phyloP scores from a whole-genome alignment of 2,888 invertebrate genomes.

The Harpalus rubripes region DNA sequence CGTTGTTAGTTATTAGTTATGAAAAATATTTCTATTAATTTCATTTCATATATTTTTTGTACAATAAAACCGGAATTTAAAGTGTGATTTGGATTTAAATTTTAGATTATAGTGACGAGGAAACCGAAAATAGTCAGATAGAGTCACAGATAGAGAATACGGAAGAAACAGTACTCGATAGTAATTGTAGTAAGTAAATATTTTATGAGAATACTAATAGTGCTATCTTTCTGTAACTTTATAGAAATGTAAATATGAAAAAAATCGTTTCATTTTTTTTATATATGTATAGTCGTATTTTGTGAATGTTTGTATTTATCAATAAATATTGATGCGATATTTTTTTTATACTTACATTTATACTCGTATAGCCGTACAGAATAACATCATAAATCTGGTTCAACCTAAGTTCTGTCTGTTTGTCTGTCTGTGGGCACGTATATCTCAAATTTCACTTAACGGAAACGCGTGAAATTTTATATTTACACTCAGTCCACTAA shows the following conservation, averaged over 20 bases:
- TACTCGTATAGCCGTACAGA: not conserved
- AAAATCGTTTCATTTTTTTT: not conserved
- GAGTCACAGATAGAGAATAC: not conserved
- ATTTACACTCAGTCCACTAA: not conserved
- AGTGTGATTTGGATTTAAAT: not conserved
- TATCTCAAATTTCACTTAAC: not conserved
- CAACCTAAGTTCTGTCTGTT: not conserved
- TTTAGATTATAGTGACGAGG: not conserved
- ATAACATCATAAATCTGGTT: not conserved
- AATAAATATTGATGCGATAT: not conserved
- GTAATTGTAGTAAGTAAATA: not conserved
- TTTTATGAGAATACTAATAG: not conserved
- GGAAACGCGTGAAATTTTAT: not conserved
- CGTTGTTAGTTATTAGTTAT: not conserved
- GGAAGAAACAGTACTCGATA: conserved; percentile 1
- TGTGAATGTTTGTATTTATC: conserved; percentile 1
- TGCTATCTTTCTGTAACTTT: not conserved
- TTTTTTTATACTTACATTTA: not conserved
- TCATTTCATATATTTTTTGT: not conserved
- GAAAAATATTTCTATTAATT: not conserved
- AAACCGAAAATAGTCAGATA: not conserved
- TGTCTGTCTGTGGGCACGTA: not conserved
- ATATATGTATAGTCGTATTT: not conserved
- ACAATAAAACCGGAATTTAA: not conserved
- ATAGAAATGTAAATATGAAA: not conserved